Conservation (phyloP, 2,797 vertebrate species). For the Neomorphus geoffroyi region DNA sequence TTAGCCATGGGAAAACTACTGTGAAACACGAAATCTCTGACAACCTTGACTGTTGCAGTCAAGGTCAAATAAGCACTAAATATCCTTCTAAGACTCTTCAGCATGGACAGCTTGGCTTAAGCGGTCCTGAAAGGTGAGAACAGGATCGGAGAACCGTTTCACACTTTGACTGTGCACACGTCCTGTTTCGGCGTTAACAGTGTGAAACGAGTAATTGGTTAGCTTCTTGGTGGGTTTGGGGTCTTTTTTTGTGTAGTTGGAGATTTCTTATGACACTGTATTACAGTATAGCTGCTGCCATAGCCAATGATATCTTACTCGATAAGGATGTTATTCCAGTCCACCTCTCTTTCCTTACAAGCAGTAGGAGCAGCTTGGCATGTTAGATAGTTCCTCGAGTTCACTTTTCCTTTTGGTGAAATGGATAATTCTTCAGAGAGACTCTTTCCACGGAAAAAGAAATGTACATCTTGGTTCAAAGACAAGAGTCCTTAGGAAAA, state of each 20-base stretch:
- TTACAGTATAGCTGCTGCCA: background rate
- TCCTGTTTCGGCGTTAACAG: background rate
- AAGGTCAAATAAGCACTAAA: slow-evolving; percentile 57
- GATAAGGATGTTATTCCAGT: background rate
- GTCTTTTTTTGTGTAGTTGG: background rate
- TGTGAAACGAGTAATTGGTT: background rate
- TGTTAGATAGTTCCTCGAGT: background rate
- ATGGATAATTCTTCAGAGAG: background rate
- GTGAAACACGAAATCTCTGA: slow-evolving; percentile 45
- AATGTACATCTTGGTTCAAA: background rate
- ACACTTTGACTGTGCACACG: background rate
- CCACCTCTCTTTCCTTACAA: background rate
- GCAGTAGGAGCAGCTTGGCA: background rate
- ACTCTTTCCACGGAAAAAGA: background rate
- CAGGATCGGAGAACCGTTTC: background rate
- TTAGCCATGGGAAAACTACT: slow-evolving; percentile 23
- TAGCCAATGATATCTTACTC: background rate
- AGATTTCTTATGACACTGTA: background rate
- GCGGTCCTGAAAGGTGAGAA: background rate
- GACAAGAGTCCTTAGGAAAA: background rate
- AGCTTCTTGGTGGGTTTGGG: background rate
- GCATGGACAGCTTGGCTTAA: background rate
- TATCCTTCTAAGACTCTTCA: background rate
- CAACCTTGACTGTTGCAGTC: slow-evolving; percentile 41
- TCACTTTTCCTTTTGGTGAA: slow-evolving; percentile 8